phyloP scores from a whole-genome alignment of 2,113 vertebrate species.

The Cheilinus undulatus region DNA sequence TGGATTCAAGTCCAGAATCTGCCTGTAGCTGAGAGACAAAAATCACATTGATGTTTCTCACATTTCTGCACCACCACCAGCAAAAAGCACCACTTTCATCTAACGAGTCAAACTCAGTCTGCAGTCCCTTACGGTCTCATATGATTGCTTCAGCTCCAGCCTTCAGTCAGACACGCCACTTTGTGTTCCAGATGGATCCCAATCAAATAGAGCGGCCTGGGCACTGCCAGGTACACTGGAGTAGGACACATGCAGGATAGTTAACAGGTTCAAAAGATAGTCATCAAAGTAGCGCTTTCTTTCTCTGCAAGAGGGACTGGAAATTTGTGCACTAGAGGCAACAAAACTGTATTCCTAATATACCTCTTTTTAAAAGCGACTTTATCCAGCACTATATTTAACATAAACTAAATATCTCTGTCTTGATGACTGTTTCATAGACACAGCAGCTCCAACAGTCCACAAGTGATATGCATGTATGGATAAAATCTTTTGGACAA shows the following conservation, averaged over 20 bases:
- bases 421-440: not conserved
- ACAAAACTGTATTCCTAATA: not conserved
- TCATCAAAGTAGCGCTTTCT: not conserved
- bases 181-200: slow-evolving; percentile 6
- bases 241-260: not conserved
- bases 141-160: not conserved
- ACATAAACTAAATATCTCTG: not conserved
- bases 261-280: not conserved
- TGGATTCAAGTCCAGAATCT: slow-evolving; percentile 27
- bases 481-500: not conserved
- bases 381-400: not conserved
- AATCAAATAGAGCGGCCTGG: not conserved
- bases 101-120: not conserved
- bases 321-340: not conserved
- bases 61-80: not conserved
- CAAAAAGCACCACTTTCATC: slow-evolving; percentile 19
- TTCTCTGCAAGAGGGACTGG: not conserved
- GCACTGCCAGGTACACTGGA: not conserved
- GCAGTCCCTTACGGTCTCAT: not conserved
- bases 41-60: slow-evolving; percentile 52
- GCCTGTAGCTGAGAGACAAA: slow-evolving; percentile 40
- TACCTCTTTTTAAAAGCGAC: too few species aligned
- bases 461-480: not conserved
- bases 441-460: not conserved
- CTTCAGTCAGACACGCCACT: not conserved